phyloP scores from a whole-genome alignment of 2,113 vertebrate species.

The Garra rufa region DNA sequence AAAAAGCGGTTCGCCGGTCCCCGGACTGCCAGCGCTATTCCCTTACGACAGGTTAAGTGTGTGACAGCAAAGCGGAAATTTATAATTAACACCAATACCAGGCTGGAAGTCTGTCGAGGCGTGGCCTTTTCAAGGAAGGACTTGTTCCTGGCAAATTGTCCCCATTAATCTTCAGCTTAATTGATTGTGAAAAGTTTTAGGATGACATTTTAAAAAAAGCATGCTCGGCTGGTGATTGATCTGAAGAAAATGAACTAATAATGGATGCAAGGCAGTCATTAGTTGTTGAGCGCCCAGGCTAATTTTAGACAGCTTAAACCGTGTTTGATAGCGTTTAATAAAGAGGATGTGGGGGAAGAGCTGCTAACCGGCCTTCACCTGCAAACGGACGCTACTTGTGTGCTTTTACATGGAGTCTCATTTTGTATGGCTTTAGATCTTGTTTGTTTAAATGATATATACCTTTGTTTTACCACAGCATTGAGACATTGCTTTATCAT shows the following conservation, averaged over 20 bases:
- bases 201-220: constrained; percentile 83
- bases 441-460: not conserved
- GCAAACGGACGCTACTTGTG: not conserved
- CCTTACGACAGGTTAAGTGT: constrained; percentile 68
- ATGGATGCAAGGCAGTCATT: constrained; percentile 81
- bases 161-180: constrained; percentile 83
- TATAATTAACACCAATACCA: constrained; percentile 71
- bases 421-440: not conserved
- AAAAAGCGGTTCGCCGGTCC: constrained; percentile 41
- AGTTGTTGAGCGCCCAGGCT: constrained; percentile 71
- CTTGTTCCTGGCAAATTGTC: constrained; percentile 80
- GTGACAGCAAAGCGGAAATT: constrained; percentile 69
- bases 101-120: constrained; percentile 67
- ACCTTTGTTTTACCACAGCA: too few species aligned
- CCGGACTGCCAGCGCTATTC: constrained; percentile 43
- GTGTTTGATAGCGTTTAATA: constrained; percentile 77
- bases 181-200: constrained; percentile 84
- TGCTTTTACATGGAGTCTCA: not conserved
- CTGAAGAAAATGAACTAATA: constrained; percentile 75
- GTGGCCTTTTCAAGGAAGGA: constrained; percentile 71
- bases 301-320: constrained; percentile 79
- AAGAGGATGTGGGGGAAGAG: constrained; percentile 62
- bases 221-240: constrained; percentile 77
- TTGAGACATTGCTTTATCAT: not conserved
- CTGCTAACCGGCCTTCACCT: constrained; percentile 47